Evolutionary conservation across 2,888 invertebrate species (phyloP).

Genomic region (Antheraea assamensis): DNA sequence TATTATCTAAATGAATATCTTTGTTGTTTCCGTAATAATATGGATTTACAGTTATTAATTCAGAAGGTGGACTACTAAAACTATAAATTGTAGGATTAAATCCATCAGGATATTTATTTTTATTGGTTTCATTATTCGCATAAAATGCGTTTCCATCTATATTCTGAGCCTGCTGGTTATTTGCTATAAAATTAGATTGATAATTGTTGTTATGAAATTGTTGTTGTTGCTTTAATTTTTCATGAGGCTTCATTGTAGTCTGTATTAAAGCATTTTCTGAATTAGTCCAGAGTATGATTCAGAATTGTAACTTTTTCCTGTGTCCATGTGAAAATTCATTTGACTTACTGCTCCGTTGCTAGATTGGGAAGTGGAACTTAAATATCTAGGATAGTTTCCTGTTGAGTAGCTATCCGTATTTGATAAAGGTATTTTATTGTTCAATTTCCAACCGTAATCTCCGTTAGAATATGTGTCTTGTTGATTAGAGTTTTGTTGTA

Average conservation of each 20-base stretch:
- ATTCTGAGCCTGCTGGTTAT: slow-evolving; percentile 10
- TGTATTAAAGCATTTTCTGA: slow-evolving; percentile 60
- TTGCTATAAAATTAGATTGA: slow-evolving; percentile 26
- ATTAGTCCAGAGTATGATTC: slow-evolving; percentile 64
- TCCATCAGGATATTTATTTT: slow-evolving; percentile 25
- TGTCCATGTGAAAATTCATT: slow-evolving; percentile 71
- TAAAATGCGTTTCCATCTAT: slow-evolving; percentile 25
- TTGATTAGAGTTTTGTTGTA: slow-evolving; percentile 60
- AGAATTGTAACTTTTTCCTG: slow-evolving; percentile 57
- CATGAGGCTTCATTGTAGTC: slow-evolving; percentile 72
- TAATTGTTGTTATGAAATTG: slow-evolving; percentile 48
- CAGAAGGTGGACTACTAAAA: slow-evolving; percentile 52
- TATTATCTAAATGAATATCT: slow-evolving; percentile 53
- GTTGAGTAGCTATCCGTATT: slow-evolving; percentile 52
- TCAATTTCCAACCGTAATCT: slow-evolving; percentile 76
- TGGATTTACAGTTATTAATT: slow-evolving; percentile 65
- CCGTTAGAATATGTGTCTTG: slow-evolving; percentile 68
- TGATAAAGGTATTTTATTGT: slow-evolving; percentile 60
- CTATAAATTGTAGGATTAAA: slow-evolving; percentile 44
- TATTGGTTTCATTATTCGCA: slow-evolving; percentile 41
- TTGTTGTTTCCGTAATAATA: slow-evolving; percentile 55
- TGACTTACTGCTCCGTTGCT: slow-evolving; percentile 63
- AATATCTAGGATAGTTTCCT: slow-evolving; percentile 55
- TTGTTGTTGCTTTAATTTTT: slow-evolving; percentile 64
- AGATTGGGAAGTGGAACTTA: slow-evolving; percentile 48